phyloP scores from a whole-genome alignment of 1,140 invertebrate genomes.

The Bombyx mandarina region DNA sequence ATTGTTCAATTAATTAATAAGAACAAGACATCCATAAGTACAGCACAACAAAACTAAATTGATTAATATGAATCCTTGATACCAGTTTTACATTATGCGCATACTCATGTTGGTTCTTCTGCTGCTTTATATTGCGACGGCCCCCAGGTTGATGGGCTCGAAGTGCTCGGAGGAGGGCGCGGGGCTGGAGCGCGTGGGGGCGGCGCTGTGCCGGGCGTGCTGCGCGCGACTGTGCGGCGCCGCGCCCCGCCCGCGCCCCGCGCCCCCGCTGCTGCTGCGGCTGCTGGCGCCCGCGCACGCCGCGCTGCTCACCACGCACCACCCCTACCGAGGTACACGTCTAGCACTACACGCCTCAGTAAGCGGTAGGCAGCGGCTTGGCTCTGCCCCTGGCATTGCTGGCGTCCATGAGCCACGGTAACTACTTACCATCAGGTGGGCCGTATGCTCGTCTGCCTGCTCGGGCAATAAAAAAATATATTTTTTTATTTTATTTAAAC shows the following conservation, averaged over 20 bases:
- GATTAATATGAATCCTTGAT: no score
- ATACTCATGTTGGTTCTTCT: background rate
- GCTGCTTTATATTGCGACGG: background rate
- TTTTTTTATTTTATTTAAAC: background rate
- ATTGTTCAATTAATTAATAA: no score
- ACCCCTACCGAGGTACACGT: conserved; percentile 13
- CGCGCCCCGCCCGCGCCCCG: conserved; percentile 6
- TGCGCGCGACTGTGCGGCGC: conserved; percentile 13
- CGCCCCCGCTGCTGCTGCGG: conserved; percentile 27
- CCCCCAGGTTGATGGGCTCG: conserved; percentile 13
- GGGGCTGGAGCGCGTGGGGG: conserved; percentile 21
- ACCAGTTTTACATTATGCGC: no score
- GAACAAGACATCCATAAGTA: no score
- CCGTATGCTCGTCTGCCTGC: no score
- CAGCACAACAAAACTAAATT: no score
- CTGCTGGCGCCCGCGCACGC: conserved; percentile 34
- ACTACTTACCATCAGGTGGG: no score
- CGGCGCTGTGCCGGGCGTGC: conserved; percentile 67
- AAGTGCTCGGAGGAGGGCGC: conserved; percentile 9
- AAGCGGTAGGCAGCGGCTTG: no score
- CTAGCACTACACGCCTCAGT: background rate
- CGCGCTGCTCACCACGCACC: conserved; percentile 13
- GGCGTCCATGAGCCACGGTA: no score
- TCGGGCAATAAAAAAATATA: no score
- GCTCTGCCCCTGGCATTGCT: no score